Conservation (phyloP, 64 coral and sea anemone species). For the Montipora capricornis region DNA sequence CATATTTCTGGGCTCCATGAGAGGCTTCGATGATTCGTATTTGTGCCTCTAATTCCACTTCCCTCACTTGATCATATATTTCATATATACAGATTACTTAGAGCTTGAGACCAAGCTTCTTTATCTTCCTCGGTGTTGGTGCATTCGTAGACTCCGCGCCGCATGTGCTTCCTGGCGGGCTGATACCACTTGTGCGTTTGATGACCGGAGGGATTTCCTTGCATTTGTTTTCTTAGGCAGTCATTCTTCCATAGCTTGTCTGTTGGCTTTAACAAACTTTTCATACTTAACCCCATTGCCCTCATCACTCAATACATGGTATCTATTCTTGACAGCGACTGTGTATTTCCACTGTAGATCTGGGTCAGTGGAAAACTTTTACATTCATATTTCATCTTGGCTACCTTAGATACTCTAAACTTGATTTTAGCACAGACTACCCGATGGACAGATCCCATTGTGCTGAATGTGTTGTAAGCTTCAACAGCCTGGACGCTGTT, state of each 20-base stretch:
- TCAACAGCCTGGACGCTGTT: slow-evolving; percentile 35
- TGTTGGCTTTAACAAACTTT: slow-evolving; percentile 59
- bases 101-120: slow-evolving; percentile 33
- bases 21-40: slow-evolving; percentile 48
- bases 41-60: slow-evolving; percentile 55
- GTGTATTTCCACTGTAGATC: slow-evolving; percentile 11
- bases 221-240: slow-evolving; percentile 43
- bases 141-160: slow-evolving; percentile 39
- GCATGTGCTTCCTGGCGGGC: slow-evolving; percentile 44
- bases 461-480: slow-evolving; percentile 26
- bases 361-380: not conserved
- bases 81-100: slow-evolving; percentile 62
- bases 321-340: slow-evolving; percentile 30
- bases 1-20: slow-evolving; percentile 44
- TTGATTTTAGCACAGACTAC: slow-evolving; percentile 31
- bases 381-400: slow-evolving; percentile 26
- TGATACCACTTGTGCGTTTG: slow-evolving; percentile 37
- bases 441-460: slow-evolving; percentile 32
- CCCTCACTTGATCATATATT: slow-evolving; percentile 52
- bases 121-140: slow-evolving; percentile 48
- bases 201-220: slow-evolving; percentile 32
- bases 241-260: slow-evolving; percentile 53
- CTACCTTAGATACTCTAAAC: slow-evolving; percentile 4
- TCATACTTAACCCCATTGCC: slow-evolving; percentile 48
- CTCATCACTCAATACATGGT: not conserved